Evolutionary conservation across 2,888 invertebrate species (phyloP).

Genomic region (Syrphus vitripennis): DNA sequence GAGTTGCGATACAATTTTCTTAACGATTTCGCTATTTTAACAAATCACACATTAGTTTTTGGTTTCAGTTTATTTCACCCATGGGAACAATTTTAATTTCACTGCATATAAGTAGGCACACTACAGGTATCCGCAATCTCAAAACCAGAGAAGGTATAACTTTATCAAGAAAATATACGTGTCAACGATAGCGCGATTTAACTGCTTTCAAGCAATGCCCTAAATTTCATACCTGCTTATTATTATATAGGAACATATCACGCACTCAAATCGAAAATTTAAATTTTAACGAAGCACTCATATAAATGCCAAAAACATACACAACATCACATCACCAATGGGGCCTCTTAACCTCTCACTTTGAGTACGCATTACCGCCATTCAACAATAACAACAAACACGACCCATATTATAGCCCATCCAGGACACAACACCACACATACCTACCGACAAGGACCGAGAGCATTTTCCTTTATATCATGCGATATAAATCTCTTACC

Average conservation of each 20-base stretch:
- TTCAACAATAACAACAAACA: background rate
- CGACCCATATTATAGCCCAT: constrained; percentile 21
- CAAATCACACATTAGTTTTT: constrained; percentile 18
- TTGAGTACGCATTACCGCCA: background rate
- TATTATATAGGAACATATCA: constrained; percentile 21
- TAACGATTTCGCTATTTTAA: background rate
- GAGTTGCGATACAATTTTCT: too few relatives aligned
- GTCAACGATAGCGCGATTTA: constrained; percentile 18
- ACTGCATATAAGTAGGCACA: background rate
- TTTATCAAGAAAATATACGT: constrained; percentile 20
- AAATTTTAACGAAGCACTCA: constrained; percentile 54
- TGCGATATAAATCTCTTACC: constrained; percentile 21
- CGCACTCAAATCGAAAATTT: constrained; percentile 63
- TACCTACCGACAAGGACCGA: background rate
- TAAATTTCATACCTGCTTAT: constrained; percentile 37
- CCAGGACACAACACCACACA: background rate
- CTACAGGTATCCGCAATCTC: background rate
- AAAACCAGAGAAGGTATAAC: background rate
- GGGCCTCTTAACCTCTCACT: background rate
- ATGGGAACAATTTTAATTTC: constrained; percentile 33
- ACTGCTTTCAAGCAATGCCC: constrained; percentile 7
- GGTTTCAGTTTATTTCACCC: constrained; percentile 18
- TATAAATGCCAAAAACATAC: constrained; percentile 41
- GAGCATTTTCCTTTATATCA: background rate
- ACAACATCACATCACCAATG: background rate